Conservation (phyloP, 2,797 vertebrate species). For the Bradypodion pumilum region DNA sequence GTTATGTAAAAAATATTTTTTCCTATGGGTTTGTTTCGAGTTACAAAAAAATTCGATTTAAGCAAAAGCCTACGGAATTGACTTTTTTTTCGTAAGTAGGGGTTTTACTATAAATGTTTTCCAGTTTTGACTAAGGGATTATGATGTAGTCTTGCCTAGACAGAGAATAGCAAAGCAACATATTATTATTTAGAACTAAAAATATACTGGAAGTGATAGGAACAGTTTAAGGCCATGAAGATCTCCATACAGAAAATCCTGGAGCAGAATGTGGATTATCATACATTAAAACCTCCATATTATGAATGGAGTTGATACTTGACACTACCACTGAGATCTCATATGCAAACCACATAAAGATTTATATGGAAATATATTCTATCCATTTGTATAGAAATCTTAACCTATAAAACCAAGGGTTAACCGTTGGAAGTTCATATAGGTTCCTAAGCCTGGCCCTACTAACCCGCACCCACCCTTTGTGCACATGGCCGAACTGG, state of each 20-base stretch:
- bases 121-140: background rate
- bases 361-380: background rate
- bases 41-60: too few relatives aligned
- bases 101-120: too few relatives aligned
- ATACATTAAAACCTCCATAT: background rate
- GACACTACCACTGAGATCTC: background rate
- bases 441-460: too few relatives aligned
- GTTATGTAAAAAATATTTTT: too few relatives aligned
- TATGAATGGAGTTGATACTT: background rate
- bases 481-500: too few relatives aligned
- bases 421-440: too few relatives aligned
- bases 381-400: background rate
- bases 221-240: background rate
- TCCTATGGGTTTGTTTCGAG: too few relatives aligned
- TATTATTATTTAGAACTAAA: background rate
- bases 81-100: too few relatives aligned
- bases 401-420: too few relatives aligned
- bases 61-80: too few relatives aligned
- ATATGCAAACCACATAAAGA: background rate
- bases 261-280: background rate
- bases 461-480: too few relatives aligned
- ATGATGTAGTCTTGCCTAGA: background rate
- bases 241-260: background rate
- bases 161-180: background rate
- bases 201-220: background rate